Percentiles rank a stretch among this genome's conserved stretches.
These are phyloP conservation scores for Riparia riparia DNA, from an alignment of 2,113 vertebrate genomes.

Conservation along the genomic window DNA sequence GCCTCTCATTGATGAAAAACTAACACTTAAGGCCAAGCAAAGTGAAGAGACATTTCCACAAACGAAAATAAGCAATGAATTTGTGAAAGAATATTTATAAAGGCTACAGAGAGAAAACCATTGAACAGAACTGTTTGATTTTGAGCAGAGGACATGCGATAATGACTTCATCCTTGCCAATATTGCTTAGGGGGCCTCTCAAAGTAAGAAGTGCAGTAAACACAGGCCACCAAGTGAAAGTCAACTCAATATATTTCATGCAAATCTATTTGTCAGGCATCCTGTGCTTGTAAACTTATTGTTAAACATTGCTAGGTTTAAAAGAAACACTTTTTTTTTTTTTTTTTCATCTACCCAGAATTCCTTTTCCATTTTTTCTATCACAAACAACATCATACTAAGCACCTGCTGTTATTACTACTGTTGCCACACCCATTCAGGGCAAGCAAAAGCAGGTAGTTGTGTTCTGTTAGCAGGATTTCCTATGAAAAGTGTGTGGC, in stretches of 20 bases:
- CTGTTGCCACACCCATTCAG: neutral
- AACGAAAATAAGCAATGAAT: neutral
- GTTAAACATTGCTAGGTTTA: neutral
- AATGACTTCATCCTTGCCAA: neutral
- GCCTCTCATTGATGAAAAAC: neutral
- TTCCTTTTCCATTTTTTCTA: neutral
- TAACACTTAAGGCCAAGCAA: neutral
- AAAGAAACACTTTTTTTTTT: neutral
- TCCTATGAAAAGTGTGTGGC: neutral
- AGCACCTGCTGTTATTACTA: neutral
- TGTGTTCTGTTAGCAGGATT: neutral
- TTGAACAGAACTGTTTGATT: neutral
- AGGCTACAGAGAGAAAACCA: neutral
- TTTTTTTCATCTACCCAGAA: neutral
- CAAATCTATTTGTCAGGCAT: neutral
- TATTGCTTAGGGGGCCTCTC: neutral
- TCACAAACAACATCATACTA: neutral
- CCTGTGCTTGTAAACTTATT: neutral
- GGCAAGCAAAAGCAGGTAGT: neutral
- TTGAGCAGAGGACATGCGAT: neutral
- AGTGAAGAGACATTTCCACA: neutral
- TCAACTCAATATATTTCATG: neutral
- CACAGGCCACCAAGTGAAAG: neutral
- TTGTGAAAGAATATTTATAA: neutral
- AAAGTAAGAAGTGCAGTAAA: neutral